Conservation (phyloP, 1,140 invertebrate species). For the Megathymus violae region DNA sequence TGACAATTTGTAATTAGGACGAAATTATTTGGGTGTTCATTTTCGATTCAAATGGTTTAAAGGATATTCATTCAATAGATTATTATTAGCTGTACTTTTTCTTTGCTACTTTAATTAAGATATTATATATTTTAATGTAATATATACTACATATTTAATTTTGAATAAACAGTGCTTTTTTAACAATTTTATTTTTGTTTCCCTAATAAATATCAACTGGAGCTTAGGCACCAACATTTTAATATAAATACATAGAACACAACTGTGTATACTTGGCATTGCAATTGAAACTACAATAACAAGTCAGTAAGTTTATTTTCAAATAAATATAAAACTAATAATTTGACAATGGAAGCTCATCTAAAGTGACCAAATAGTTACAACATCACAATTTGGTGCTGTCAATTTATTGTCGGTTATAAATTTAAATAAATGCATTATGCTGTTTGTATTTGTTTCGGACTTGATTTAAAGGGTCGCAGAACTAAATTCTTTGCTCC, state of each 20-base stretch:
- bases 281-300: constrained; percentile 31
- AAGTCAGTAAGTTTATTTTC: constrained; percentile 56
- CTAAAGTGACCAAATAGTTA: constrained; percentile 52
- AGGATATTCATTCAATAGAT: constrained; percentile 78
- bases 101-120: constrained; percentile 81
- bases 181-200: constrained; percentile 45
- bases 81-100: constrained; percentile 78
- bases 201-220: neutral
- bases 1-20: constrained; percentile 51
- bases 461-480: constrained; percentile 53
- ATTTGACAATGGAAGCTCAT: constrained; percentile 43
- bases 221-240: neutral
- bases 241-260: no score
- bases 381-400: constrained; percentile 54
- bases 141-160: constrained; percentile 81
- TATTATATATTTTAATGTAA: constrained; percentile 82
- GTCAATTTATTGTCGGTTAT: constrained; percentile 26
- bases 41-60: constrained; percentile 66
- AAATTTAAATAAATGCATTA: constrained; percentile 53
- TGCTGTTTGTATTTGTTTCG: constrained; percentile 65
- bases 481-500: constrained; percentile 63
- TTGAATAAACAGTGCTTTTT: constrained; percentile 83
- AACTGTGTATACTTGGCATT: no score
- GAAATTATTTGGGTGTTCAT: constrained; percentile 69
- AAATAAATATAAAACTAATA: constrained; percentile 48